phyloP scores from a whole-genome alignment of 2,888 invertebrate species.

The Machimus rusticus region DNA sequence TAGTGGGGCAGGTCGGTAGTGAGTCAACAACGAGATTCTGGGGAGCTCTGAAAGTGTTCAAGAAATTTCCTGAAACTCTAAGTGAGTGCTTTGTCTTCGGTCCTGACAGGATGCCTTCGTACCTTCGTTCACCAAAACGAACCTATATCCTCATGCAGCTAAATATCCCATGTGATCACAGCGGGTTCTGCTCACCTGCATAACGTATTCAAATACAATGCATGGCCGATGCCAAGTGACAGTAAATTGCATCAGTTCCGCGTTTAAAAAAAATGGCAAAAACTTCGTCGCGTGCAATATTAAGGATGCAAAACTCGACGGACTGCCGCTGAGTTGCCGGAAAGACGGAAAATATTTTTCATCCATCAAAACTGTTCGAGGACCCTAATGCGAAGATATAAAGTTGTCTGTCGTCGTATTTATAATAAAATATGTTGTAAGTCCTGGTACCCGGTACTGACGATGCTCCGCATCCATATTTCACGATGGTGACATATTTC shows the following conservation, averaged over 20 bases:
- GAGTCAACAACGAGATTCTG: not conserved
- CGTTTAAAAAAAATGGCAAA: not conserved
- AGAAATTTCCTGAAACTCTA: not conserved
- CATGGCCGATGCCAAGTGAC: not conserved
- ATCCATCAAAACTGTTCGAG: slow-evolving; percentile 15
- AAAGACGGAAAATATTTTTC: not conserved
- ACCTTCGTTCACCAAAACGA: not conserved
- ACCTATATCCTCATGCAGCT: not conserved
- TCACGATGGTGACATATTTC: slow-evolving; percentile 23
- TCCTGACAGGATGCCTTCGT: not conserved
- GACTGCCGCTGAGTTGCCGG: not conserved
- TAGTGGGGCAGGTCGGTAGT: not conserved
- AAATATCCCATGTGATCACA: not conserved
- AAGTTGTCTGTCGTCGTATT: slow-evolving; percentile 12
- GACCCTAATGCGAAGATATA: slow-evolving; percentile 15
- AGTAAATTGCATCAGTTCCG: not conserved
- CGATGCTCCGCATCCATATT: slow-evolving; percentile 5
- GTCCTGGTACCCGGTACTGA: not conserved
- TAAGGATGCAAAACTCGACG: not conserved
- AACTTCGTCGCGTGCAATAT: not conserved
- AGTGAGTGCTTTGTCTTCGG: not conserved
- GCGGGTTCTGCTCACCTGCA: not conserved
- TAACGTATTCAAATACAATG: not conserved
- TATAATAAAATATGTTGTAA: slow-evolving; percentile 4
- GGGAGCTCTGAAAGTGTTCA: not conserved